These are phyloP conservation scores for Adelognathus sp. DNA, from an alignment of 2,888 invertebrate genomes.

Conservation along the genomic window DNA sequence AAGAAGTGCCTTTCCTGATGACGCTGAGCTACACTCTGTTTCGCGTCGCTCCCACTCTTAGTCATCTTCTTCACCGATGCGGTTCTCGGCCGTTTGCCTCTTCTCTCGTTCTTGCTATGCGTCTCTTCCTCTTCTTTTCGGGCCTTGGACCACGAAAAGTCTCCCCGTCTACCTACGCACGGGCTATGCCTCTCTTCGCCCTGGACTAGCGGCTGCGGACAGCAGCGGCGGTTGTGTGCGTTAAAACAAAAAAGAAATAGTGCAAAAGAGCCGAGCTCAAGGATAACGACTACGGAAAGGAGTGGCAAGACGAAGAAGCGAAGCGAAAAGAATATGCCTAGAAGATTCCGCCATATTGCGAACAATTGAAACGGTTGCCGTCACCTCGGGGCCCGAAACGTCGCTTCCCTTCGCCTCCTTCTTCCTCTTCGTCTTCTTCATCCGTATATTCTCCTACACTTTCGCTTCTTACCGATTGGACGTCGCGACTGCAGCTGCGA, in stretches of 20 bases:
- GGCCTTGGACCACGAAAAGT: conserved; percentile 6
- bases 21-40: not conserved
- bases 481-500: conserved; percentile 13
- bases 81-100: conserved; percentile 33
- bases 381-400: conserved; percentile 53
- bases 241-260: conserved; percentile 78
- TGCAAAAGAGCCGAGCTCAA: conserved; percentile 74
- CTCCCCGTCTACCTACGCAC: conserved; percentile 6
- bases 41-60: conserved; percentile 5
- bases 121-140: conserved; percentile 50
- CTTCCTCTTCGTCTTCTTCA: conserved; percentile 24
- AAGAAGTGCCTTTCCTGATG: not conserved
- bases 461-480: not conserved
- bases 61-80: not conserved
- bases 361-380: conserved; percentile 79
- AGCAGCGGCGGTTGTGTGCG: conserved; percentile 66
- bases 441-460: conserved; percentile 5
- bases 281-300: conserved; percentile 77
- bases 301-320: conserved; percentile 12
- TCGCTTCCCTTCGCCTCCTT: conserved; percentile 63
- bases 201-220: conserved; percentile 66
- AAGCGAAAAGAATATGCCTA: conserved; percentile 30
- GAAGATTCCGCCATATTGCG: conserved; percentile 73
- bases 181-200: conserved; percentile 56
- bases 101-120: conserved; percentile 16